Conservation (phyloP, 2,797 vertebrate genomes). For the Knipowitschia caucasica region DNA sequence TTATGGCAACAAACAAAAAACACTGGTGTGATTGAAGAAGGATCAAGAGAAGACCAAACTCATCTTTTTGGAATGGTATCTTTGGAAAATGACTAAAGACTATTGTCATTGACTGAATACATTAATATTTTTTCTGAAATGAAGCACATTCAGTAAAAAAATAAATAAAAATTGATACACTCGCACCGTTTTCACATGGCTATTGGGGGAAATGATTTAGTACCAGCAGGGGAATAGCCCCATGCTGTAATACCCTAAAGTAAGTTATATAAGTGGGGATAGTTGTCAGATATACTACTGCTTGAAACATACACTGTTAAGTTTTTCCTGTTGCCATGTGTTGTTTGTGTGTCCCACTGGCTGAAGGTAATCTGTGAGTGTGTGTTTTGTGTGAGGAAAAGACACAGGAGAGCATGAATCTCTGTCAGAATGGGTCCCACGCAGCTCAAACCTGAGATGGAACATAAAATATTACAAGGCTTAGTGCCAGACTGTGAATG, state of each 20-base stretch:
- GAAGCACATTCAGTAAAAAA: neutral
- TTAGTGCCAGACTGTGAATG: constrained; percentile 21
- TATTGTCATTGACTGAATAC: neutral
- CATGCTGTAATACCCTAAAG: constrained; percentile 25
- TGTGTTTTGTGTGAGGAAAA: constrained; percentile 18
- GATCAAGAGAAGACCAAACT: no score
- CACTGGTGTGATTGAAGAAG: no score
- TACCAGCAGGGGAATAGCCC: constrained; percentile 5
- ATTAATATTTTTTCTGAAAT: constrained; percentile 7
- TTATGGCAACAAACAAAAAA: no score
- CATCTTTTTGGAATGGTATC: no score
- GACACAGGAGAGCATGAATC: constrained; percentile 42
- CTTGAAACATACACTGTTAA: constrained; percentile 22
- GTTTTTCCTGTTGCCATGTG: constrained; percentile 8
- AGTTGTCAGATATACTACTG: constrained; percentile 27
- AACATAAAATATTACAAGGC: constrained; percentile 47
- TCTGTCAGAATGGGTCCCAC: constrained; percentile 34
- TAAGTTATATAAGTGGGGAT: constrained; percentile 15
- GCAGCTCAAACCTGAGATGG: constrained; percentile 28
- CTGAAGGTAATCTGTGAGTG: constrained; percentile 1
- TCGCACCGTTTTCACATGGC: neutral
- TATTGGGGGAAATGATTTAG: constrained; percentile 20
- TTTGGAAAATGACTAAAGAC: neutral
- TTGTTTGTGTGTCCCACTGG: constrained; percentile 5
- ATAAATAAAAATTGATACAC: neutral